Percentiles rank a stretch among this genome's conserved stretches.
These are phyloP conservation scores for Ictidomys tridecemlineatus DNA, from an alignment of 2,113 vertebrate species.

Conservation along the genomic window DNA sequence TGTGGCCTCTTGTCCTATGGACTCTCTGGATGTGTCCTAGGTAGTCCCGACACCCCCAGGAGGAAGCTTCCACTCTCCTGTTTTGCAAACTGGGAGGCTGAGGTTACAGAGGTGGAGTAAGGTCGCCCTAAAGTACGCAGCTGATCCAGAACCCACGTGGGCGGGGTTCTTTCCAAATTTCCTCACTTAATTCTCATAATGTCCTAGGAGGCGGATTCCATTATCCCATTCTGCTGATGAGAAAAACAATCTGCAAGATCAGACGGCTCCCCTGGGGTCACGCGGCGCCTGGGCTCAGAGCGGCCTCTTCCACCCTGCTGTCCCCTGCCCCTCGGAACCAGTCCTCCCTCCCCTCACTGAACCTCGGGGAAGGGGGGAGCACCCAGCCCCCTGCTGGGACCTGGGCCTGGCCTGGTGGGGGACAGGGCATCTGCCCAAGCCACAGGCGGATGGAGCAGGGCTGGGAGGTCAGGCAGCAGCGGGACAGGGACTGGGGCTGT, in stretches of 20 bases:
- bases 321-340: too few relatives aligned
- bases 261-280: neutral
- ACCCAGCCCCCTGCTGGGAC: too few relatives aligned
- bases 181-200: slow-evolving; percentile 15
- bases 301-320: too few relatives aligned
- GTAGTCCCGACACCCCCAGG: neutral
- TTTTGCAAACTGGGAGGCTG: neutral
- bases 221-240: neutral
- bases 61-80: neutral
- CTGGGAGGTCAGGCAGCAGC: neutral
- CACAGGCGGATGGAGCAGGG: too few relatives aligned
- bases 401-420: neutral
- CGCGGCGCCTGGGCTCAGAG: neutral
- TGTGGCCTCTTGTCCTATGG: neutral
- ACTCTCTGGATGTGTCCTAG: neutral
- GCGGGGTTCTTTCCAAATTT: neutral
- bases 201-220: slow-evolving; percentile 57
- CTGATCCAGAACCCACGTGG: slow-evolving; percentile 41
- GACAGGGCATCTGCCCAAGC: too few relatives aligned
- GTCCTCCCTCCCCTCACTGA: neutral
- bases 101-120: slow-evolving; percentile 34
- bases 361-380: too few relatives aligned
- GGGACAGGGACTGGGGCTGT: neutral
- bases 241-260: neutral
- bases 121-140: neutral